Percentiles rank a stretch among this genome's conserved stretches.
Conservation (phyloP, 1,140 invertebrate species). For the Zophobas morio region DNA sequence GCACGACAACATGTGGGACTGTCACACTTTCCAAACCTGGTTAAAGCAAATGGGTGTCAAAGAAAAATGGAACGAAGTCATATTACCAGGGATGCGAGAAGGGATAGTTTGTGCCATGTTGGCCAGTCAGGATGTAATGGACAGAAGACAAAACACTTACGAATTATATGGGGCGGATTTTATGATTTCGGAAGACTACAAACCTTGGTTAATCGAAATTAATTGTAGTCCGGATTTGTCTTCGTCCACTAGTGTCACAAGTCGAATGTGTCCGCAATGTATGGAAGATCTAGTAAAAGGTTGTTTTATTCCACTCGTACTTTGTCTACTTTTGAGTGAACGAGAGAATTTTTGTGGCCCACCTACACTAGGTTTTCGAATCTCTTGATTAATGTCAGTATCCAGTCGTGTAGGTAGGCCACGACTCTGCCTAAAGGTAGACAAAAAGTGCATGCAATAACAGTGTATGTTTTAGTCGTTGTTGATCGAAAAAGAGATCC, state of each 20-base stretch:
- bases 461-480: constrained; percentile 77
- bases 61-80: constrained; percentile 83
- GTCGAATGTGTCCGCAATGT: constrained; percentile 87
- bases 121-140: constrained; percentile 89
- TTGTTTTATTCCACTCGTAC: constrained; percentile 65
- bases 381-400: too few relatives aligned
- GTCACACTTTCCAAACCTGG: constrained; percentile 83
- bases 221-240: constrained; percentile 95
- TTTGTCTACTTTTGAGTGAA: too few relatives aligned
- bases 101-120: constrained; percentile 89
- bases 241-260: constrained; percentile 89
- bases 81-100: constrained; percentile 82
- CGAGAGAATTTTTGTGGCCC: too few relatives aligned
- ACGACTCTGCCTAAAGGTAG: too few relatives aligned
- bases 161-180: constrained; percentile 96
- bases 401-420: too few relatives aligned
- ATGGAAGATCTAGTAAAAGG: constrained; percentile 95
- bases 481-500: constrained; percentile 85
- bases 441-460: neutral
- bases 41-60: constrained; percentile 80
- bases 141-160: constrained; percentile 89
- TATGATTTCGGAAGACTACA: constrained; percentile 90
- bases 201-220: constrained; percentile 94
- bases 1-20: constrained; percentile 91
- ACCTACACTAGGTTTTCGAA: too few relatives aligned